Conservation (phyloP, 2,113 vertebrate genomes). For the Mastomys coucha region DNA sequence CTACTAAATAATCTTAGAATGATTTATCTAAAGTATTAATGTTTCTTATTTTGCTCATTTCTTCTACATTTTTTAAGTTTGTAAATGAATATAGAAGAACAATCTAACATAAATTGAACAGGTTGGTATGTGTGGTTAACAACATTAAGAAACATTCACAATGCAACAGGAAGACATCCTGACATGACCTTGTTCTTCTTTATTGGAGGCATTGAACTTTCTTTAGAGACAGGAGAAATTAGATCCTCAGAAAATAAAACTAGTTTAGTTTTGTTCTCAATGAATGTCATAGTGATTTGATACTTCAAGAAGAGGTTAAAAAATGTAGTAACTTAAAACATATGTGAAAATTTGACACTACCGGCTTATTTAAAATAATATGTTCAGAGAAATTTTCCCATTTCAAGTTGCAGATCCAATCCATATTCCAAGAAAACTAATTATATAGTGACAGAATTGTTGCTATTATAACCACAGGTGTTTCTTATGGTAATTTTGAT, state of each 20-base stretch:
- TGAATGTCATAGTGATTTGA: background rate
- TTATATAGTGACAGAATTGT: background rate
- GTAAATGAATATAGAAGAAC: background rate
- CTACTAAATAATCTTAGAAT: background rate
- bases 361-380: background rate
- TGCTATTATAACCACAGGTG: background rate
- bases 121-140: background rate
- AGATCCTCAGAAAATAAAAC: background rate
- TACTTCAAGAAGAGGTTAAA: background rate
- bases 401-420: background rate
- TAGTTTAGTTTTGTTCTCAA: background rate
- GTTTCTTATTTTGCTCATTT: background rate
- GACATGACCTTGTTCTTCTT: background rate
- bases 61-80: background rate
- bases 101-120: background rate
- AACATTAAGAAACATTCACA: background rate
- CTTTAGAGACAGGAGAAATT: background rate
- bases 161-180: background rate
- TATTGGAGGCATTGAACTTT: background rate
- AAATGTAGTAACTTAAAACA: background rate
- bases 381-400: background rate
- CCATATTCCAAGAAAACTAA: background rate
- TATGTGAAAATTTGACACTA: background rate
- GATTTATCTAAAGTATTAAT: background rate
- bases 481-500: background rate